A percentile compares a stretch with the other conserved stretches of the same genome.
These are phyloP conservation scores for Heliconius ethilla DNA, from an alignment of 2,888 invertebrate genomes.

Conservation along the genomic window DNA sequence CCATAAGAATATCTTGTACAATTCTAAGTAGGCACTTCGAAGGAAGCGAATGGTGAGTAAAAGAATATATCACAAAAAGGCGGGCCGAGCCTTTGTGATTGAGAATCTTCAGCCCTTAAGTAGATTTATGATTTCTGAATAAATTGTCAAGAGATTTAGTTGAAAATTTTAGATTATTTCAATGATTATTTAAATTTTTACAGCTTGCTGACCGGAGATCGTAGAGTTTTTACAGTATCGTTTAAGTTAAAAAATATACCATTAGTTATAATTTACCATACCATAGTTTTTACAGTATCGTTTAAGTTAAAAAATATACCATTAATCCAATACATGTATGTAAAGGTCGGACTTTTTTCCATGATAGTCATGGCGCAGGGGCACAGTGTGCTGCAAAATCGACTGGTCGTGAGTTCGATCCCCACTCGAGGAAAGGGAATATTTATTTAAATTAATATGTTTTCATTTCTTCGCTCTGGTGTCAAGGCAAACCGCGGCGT, in stretches of 20 bases:
- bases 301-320: not conserved
- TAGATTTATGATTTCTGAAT: constrained; percentile 43
- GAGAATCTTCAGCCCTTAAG: constrained; percentile 39
- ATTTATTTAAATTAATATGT: too few relatives aligned
- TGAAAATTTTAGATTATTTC: constrained; percentile 34
- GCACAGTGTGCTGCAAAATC: too few relatives aligned
- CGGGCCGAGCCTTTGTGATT: constrained; percentile 43
- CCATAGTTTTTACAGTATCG: not conserved
- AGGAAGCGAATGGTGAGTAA: constrained; percentile 42
- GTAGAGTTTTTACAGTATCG: not conserved
- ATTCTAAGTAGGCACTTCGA: constrained; percentile 44
- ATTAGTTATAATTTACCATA: too few relatives aligned
- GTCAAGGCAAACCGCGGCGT: too few relatives aligned
- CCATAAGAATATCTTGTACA: constrained; percentile 44
- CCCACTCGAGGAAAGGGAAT: too few relatives aligned
- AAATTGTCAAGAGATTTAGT: constrained; percentile 35
- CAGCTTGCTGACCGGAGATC: not conserved
- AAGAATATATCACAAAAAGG: constrained; percentile 45
- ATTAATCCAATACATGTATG: too few relatives aligned
- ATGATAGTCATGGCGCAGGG: too few relatives aligned
- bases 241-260: not conserved
- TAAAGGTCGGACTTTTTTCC: too few relatives aligned
- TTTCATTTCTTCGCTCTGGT: too few relatives aligned
- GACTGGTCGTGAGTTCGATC: too few relatives aligned
- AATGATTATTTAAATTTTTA: constrained; percentile 27